Evolutionary conservation across 2,888 invertebrate species (phyloP).

Genomic region (Callimorpha dominula): DNA sequence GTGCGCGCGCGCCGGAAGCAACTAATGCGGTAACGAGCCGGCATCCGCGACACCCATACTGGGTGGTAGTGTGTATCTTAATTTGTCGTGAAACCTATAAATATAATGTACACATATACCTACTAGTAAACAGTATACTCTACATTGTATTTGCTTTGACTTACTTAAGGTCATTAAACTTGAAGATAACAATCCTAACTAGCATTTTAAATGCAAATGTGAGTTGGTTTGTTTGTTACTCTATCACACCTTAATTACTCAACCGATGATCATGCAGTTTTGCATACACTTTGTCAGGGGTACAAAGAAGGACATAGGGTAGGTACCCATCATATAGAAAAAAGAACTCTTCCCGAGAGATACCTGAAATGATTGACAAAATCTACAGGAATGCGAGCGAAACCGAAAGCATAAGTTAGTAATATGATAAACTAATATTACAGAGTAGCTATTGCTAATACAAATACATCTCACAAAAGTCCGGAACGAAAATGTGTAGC

Average conservation of each 20-base stretch:
- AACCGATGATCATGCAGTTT: too few relatives aligned
- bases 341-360: too few relatives aligned
- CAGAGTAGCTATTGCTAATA: background rate
- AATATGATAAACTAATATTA: background rate
- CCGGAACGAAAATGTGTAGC: background rate
- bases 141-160: background rate
- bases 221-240: too few relatives aligned
- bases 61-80: conserved; percentile 45
- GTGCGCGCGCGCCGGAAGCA: conserved; percentile 72
- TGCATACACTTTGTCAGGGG: too few relatives aligned
- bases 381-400: background rate
- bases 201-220: background rate
- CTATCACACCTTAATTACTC: too few relatives aligned
- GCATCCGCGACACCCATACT: conserved; percentile 69
- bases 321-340: too few relatives aligned
- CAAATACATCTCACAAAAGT: background rate
- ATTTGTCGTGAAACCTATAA: conserved; percentile 30
- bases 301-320: too few relatives aligned
- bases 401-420: background rate
- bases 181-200: background rate
- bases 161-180: background rate
- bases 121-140: background rate
- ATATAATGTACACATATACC: background rate
- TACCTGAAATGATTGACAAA: too few relatives aligned
- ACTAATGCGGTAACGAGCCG: conserved; percentile 76